Evolutionary conservation across 1,140 invertebrate genomes (phyloP).

Genomic region (Pseudachorutes palmiensis): DNA sequence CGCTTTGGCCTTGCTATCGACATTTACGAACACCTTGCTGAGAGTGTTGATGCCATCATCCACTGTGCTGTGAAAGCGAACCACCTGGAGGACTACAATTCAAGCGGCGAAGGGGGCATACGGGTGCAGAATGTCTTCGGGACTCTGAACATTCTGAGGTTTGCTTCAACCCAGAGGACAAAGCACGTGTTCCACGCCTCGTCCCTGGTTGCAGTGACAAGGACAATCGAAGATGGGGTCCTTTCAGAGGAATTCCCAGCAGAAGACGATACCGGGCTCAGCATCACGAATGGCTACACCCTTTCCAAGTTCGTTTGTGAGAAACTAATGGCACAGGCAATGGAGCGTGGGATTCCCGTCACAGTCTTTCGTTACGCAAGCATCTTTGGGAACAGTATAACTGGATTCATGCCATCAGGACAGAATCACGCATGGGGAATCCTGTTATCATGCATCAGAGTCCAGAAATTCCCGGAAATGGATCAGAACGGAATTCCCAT

Average conservation of each 20-base stretch:
- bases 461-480: not conserved
- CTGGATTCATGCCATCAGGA: constrained; percentile 1
- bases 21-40: not conserved
- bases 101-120: not conserved
- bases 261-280: too few species aligned
- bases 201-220: not conserved
- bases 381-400: constrained; percentile 8
- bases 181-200: constrained; percentile 3
- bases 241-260: constrained; percentile 3
- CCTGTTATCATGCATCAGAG: not conserved
- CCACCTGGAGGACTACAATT: constrained; percentile 7
- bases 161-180: not conserved
- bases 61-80: constrained; percentile 22
- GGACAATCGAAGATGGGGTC: not conserved
- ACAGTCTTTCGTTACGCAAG: not conserved
- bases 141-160: constrained; percentile 1
- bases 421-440: not conserved
- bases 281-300: not conserved
- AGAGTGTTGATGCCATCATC: constrained; percentile 18
- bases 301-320: constrained; percentile 12
- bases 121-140: constrained; percentile 9
- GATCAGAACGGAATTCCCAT: constrained; percentile 7
- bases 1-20: constrained; percentile 6
- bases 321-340: not conserved
- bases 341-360: not conserved